These are phyloP conservation scores for Epistrophe grossulariae DNA, from an alignment of 2,888 invertebrate species.

Conservation along the genomic window DNA sequence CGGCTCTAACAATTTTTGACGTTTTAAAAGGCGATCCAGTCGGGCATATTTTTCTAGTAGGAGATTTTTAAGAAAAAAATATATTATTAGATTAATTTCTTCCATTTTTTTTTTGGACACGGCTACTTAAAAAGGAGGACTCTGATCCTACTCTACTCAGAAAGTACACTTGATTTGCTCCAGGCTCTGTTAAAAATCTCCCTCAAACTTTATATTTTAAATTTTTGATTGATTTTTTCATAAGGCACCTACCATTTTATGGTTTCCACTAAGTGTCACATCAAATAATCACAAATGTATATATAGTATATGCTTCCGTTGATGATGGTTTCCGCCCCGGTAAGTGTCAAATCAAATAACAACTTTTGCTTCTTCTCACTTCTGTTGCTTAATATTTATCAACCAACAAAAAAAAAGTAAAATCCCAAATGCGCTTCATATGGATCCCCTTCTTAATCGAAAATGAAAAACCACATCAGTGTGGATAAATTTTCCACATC, in stretches of 20 bases:
- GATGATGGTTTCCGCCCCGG: not conserved
- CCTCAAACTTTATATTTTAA: no score
- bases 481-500: not conserved
- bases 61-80: no score
- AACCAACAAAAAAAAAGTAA: not conserved
- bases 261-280: not conserved
- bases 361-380: not conserved
- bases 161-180: no score
- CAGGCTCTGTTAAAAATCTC: no score
- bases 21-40: no score
- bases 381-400: not conserved
- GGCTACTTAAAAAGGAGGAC: no score
- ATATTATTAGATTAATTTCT: no score
- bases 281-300: not conserved
- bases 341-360: slow-evolving; percentile 1
- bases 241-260: not conserved
- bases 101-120: no score
- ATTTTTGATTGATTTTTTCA: no score
- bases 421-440: not conserved
- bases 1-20: no score
- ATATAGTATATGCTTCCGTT: not conserved
- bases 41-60: no score
- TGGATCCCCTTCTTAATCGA: not conserved
- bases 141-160: no score
- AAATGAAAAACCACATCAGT: slow-evolving; percentile 4